Conservation (phyloP, 2,113 vertebrate species). For the Nycticryphes semicollaris region DNA sequence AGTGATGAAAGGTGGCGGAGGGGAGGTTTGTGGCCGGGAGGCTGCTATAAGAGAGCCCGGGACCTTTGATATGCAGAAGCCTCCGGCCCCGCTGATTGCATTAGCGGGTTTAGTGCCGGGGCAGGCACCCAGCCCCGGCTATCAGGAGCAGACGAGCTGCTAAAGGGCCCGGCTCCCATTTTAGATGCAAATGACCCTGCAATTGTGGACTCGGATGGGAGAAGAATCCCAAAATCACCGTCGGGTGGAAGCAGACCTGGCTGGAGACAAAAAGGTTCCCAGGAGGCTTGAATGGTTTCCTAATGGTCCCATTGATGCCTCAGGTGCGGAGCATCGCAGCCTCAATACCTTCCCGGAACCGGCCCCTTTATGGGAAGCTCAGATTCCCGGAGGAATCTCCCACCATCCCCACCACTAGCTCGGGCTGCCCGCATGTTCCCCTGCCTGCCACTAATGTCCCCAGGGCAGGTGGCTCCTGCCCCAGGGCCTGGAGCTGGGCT, state of each 20-base stretch:
- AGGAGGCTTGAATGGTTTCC: not conserved
- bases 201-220: slow-evolving; percentile 44
- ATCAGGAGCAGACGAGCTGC: slow-evolving; percentile 37
- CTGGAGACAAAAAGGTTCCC: slow-evolving; percentile 25
- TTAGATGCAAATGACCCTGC: slow-evolving; percentile 55
- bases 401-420: not conserved
- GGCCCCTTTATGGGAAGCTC: not conserved
- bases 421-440: not conserved
- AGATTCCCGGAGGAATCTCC: slow-evolving; percentile 19
- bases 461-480: not conserved
- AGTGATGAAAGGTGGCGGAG: slow-evolving; percentile 17
- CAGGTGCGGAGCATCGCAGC: not conserved
- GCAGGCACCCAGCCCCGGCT: not conserved
- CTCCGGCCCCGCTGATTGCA: slow-evolving; percentile 12
- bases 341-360: slow-evolving; percentile 29
- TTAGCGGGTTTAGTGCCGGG: slow-evolving; percentile 44
- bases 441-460: slow-evolving; percentile 17
- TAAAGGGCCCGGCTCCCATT: slow-evolving; percentile 25
- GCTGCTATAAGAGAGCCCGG: not conserved
- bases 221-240: not conserved
- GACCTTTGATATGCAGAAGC: slow-evolving; percentile 57
- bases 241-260: slow-evolving; percentile 8
- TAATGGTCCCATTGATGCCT: slow-evolving; percentile 34
- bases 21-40: not conserved
- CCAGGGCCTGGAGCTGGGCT: not conserved